Evolutionary conservation across 2,888 invertebrate genomes (phyloP), one percentile per base, ranked within the genome.

Genomic region (Tetheella fluctuosa): DNA sequence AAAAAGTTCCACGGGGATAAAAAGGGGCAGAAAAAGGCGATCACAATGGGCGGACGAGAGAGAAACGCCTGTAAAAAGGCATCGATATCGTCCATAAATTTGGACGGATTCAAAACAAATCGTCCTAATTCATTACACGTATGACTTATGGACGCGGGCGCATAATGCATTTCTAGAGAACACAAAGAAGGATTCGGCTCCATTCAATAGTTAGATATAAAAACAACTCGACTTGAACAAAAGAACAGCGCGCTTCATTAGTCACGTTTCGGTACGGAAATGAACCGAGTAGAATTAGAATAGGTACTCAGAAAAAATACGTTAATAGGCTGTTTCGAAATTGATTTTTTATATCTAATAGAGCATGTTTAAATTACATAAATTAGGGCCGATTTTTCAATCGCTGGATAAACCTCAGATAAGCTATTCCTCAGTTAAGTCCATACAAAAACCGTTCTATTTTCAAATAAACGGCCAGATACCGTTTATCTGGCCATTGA

Each of bases 101-200:
- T 89, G 82, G 88, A 85, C 77, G 87, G 89, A 86, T 90, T 93
- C 92, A 93, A 92, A 93, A 93, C 93, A 93, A 92, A 93, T 93
- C 93, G 86, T 88, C 92, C 89, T 93, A 92, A 93, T 93, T 93
- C 93, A 92, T 93, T 93, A 93, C 90, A 88, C 84, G 80, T 86
- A 92, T 93, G 93, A 93, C 89, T 89, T 93, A 93, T 93, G 81
- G 87, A 83, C 75, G 75, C 80, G 79, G 81, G 84, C 48, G 84
- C 81, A 90, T 90, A 90, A 89, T 87, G 86, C 86, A 86, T 86
- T 90, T 88, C 85, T 84, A 76, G 83, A 79, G 80, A 83, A 90
- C 85, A 89, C 90, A 87, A 83, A 80, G 74, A 69, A 80, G 76
- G 80, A 79, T 74, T 81, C 79, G 78, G 71, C 67, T 69, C 77